Evolutionary conservation across 2,888 invertebrate species (phyloP).

Genomic region (Oscheius sp.): DNA sequence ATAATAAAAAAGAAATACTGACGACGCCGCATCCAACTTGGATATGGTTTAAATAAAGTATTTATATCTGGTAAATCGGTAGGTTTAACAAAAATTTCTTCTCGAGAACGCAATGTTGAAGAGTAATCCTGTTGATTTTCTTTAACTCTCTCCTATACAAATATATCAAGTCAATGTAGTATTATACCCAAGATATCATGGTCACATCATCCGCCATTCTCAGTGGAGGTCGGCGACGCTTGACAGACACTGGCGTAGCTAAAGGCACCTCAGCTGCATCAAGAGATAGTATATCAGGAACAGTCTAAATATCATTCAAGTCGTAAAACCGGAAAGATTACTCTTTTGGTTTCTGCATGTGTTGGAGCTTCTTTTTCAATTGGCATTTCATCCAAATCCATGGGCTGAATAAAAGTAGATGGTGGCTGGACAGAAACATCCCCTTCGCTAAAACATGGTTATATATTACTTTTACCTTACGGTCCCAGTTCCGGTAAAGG

Average conservation of each 20-base stretch:
- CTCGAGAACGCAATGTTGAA: neutral
- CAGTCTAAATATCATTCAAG: neutral
- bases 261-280: neutral
- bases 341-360: neutral
- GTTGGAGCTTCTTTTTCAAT: neutral
- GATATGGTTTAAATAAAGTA: neutral
- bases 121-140: slow-evolving; percentile 1
- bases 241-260: neutral
- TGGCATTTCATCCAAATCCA: neutral
- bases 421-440: too few species aligned
- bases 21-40: slow-evolving; percentile 1
- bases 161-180: neutral
- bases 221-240: neutral
- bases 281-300: neutral
- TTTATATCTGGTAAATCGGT: neutral
- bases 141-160: neutral
- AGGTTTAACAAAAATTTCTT: neutral
- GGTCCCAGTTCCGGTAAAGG: neutral
- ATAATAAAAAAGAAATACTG: neutral
- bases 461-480: too few species aligned
- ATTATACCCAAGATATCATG: neutral
- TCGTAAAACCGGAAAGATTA: neutral
- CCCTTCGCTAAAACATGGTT: too few species aligned
- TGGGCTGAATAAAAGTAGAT: neutral
- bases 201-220: slow-evolving; percentile 9